These are phyloP conservation scores for Leptinotarsa lineolata DNA, from an alignment of 1,140 invertebrate genomes.

Conservation along the genomic window DNA sequence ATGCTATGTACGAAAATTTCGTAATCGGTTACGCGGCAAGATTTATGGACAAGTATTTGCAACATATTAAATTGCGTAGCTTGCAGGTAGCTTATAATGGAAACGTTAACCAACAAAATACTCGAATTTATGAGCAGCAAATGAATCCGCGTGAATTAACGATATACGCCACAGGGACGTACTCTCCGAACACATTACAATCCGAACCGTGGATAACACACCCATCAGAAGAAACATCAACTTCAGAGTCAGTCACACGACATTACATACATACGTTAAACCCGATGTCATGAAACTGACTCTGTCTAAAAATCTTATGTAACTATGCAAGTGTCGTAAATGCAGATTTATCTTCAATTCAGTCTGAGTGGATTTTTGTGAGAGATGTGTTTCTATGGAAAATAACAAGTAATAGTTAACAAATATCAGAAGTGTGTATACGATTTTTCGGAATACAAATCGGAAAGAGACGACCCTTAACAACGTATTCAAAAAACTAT, in stretches of 20 bases:
- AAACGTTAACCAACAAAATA: slow-evolving; percentile 30
- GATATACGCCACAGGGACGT: slow-evolving; percentile 15
- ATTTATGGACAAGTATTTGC: slow-evolving; percentile 36
- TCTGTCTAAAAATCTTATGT: too few relatives aligned
- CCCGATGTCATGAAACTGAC: too few relatives aligned
- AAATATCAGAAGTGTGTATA: too few relatives aligned
- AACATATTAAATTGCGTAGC: slow-evolving; percentile 34
- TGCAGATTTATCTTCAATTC: too few relatives aligned
- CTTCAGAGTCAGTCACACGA: neutral
- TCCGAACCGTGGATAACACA: neutral
- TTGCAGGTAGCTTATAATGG: slow-evolving; percentile 27
- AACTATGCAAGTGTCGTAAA: too few relatives aligned
- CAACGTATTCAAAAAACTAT: too few relatives aligned
- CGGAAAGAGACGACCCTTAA: too few relatives aligned
- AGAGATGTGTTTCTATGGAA: too few relatives aligned
- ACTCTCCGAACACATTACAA: neutral
- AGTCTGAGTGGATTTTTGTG: too few relatives aligned
- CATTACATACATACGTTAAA: neutral
- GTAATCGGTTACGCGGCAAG: slow-evolving; percentile 26
- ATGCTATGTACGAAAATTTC: slow-evolving; percentile 31
- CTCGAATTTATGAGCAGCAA: slow-evolving; percentile 22
- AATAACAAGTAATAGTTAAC: too few relatives aligned
- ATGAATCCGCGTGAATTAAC: slow-evolving; percentile 23
- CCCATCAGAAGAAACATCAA: neutral
- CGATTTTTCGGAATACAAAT: too few relatives aligned